Conservation (phyloP, 2,113 vertebrate species). For the Saguinus midas region DNA sequence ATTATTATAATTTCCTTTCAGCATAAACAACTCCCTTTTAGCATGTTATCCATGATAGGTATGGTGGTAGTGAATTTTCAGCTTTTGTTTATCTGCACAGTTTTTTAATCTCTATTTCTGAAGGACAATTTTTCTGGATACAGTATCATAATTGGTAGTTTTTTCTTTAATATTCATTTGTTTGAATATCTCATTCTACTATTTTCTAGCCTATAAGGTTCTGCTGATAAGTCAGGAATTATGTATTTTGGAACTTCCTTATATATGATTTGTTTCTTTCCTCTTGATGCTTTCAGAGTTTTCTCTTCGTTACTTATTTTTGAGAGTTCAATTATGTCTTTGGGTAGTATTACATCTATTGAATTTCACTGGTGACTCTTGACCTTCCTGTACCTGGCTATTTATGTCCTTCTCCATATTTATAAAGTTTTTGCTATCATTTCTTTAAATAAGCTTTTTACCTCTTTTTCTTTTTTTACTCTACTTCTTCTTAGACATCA, state of each 20-base stretch:
- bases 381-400: neutral
- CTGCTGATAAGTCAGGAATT: neutral
- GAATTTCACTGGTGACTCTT: neutral
- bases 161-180: neutral
- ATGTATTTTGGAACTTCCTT: neutral
- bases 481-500: neutral
- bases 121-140: neutral
- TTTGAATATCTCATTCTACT: neutral
- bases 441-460: neutral
- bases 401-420: neutral
- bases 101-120: neutral
- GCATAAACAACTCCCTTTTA: neutral
- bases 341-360: neutral
- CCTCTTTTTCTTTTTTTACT: neutral
- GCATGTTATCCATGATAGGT: neutral
- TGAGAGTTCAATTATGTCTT: neutral
- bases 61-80: neutral
- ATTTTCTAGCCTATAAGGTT: neutral
- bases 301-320: neutral
- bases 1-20: neutral
- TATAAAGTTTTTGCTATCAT: neutral
- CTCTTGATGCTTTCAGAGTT: neutral
- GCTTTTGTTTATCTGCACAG: neutral
- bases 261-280: neutral
- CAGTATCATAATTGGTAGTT: neutral